Conservation (phyloP, 2,888 invertebrate genomes). For the Norana najaformis region DNA sequence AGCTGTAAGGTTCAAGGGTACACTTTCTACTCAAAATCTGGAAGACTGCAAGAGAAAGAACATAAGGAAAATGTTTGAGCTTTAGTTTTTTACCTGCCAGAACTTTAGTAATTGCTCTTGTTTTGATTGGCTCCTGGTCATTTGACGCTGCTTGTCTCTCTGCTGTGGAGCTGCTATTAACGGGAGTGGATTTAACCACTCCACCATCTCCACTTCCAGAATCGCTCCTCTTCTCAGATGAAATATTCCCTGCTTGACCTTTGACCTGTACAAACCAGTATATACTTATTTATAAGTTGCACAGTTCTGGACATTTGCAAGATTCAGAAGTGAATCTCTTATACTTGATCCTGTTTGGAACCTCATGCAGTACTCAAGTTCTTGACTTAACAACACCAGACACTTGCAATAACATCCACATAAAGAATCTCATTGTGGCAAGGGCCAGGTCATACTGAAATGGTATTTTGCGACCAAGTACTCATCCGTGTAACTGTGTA, state of each 20-base stretch:
- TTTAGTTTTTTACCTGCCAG: neutral
- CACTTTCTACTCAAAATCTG: neutral
- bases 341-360: neutral
- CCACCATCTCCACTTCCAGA: neutral
- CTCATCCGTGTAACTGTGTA: no score
- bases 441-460: no score
- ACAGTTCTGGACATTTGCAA: neutral
- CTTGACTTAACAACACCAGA: neutral
- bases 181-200: neutral
- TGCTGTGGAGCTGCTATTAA: neutral
- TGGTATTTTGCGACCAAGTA: no score
- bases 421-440: no score
- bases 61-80: neutral
- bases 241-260: neutral
- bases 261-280: neutral
- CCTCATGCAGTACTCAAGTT: neutral
- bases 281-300: neutral
- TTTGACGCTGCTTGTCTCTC: neutral
- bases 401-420: neutral
- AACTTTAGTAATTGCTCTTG: neutral
- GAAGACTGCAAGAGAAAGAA: constrained; percentile 19
- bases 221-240: neutral
- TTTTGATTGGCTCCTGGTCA: neutral
- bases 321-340: neutral
- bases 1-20: neutral